Evolutionary conservation across 2,888 invertebrate genomes (phyloP), one percentile per base, ranked within the genome.

Genomic region (Ichneumoninae sp.): DNA sequence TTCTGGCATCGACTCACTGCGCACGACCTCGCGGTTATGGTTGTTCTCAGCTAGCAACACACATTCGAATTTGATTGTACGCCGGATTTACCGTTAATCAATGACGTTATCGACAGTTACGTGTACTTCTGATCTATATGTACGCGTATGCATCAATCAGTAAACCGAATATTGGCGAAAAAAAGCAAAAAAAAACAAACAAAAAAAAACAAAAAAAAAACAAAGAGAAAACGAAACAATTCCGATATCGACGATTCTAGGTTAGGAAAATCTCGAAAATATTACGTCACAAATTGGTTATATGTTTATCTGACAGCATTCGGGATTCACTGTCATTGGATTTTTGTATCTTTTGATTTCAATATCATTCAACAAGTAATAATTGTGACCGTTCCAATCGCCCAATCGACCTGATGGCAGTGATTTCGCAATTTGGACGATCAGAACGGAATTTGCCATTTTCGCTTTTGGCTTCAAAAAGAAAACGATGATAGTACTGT

Each of bases 61-160:
- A 60, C 70, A 50, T 85, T 85, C 78, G 60, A 75, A 79, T 50
- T 79, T 74, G 57, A 70, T 71, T 26, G 36, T 26, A 74, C 13
- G 3, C 16, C 8, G 1, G 40, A 76, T 76, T 65, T 40, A 57
- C 33, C 65, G 47, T 80, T 44, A 19, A 57, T 71, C n/a, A 19
- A 54, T 22, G 19, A 13, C 3, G 13, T 54, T 44, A 13, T 54
- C 40, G 4, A n/a, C 65, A 5, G 16, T 36, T 44, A 54, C 19
- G 40, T 13, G n/a, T 44, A 13, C 30, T 4, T 54, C 6, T 22
- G 13, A 8, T 33, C 8, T 19, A 16, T 40, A 71, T 75, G 10
- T 47, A 69, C 19, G 16, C 19, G 10, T 50, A 70, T 69, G 16
- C 44, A 50, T 26, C 40, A 19, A 10, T 4, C 22, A 1, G 50